Evolutionary conservation across 2,888 invertebrate genomes (phyloP), one percentile per base, ranked within the genome.

Genomic region (Orthonevra nobilis): DNA sequence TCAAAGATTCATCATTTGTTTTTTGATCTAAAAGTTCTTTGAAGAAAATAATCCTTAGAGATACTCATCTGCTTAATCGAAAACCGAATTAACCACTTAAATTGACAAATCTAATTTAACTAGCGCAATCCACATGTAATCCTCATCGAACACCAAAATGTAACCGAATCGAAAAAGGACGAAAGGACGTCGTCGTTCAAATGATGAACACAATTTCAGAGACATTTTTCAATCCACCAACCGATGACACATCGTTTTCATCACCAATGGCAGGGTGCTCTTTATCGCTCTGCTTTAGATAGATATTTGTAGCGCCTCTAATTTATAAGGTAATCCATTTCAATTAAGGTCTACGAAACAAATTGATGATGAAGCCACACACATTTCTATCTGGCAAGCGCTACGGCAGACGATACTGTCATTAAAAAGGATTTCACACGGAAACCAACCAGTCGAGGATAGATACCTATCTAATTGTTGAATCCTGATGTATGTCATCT

Each of bases 301-400:
- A 36, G 28, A 38, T 48, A 50, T 58, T 30, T 50, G 34, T 42
- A 56, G 26, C 32, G 17, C 3, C 26, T 44, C 42, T 64, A 64
- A 69, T 60, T 40, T 58, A 60, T 63, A 23, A 23, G 50, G 63
- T 75, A 69, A 75, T 75, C 69, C 50, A 50, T 69, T 63, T 75
- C 75, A 75, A 75, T 75, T 69, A 63, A 56, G 63, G 36, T 42
- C 19, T 42, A 38, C 28, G 30, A 44, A 69, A 63, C 56, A 69
- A 56, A 75, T 63, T 63, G 63, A 46, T 63, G 38, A 46, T 56
- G 61, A 40, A 48, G 34, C 64, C 32, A 23, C 23, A 23, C 23
- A 23, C 15, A 19, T 23, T 5, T 23, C 23, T 23, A 23, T 23
- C 3, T 5, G 5, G 23, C 23, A 7, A 6, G 5, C 14, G 15